Evolutionary conservation across 2,888 invertebrate species (phyloP), one percentile per base, ranked within the genome.

Genomic region (Amiota communis): DNA sequence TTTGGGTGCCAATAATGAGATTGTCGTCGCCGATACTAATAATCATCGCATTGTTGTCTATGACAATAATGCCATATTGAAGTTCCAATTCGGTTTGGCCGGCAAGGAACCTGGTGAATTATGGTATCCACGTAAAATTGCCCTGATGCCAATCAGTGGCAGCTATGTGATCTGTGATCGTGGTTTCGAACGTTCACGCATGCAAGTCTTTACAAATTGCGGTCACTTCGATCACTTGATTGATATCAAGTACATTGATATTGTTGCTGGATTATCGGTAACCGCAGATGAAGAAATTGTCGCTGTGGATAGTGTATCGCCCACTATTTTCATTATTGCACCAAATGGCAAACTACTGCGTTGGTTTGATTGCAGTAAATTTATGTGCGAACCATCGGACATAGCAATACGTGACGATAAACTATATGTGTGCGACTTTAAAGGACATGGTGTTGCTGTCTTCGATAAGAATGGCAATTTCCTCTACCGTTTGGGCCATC

Each of bases 361-460:
- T 87, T 98, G 98, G 98, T 98, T 98, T 89, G 98, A 98, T 90
- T 98, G 98, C 91, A 97, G 97, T 89, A 97, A 97, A 90, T 97
- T 97, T 90, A 98, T 98, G 98, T 92, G 97, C 81, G 98, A 98
- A 90, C 98, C 98, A 15, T 98, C 98, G 70, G 98, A 98, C 90
- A 97, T 98, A 87, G 98, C 98, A 78, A 97, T 98, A 86, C 95
- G 95, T 91, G 97, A 97, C 85, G 95, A 95, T 88, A 96, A 96
- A 90, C 97, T 96, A 90, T 98, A 96, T 91, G 97, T 98, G 75
- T 98, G 98, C 90, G 98, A 98, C 91, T 98, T 98, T 90, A 98
- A 98, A 91, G 98, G 98, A 71, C 98, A 98, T 91, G 98, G 98
- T 90, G 98, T 98, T 70, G 98, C 98, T 36, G 98, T 98, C 65